Conservation (phyloP, 1,140 invertebrate species). For the Brachionus rubens region DNA sequence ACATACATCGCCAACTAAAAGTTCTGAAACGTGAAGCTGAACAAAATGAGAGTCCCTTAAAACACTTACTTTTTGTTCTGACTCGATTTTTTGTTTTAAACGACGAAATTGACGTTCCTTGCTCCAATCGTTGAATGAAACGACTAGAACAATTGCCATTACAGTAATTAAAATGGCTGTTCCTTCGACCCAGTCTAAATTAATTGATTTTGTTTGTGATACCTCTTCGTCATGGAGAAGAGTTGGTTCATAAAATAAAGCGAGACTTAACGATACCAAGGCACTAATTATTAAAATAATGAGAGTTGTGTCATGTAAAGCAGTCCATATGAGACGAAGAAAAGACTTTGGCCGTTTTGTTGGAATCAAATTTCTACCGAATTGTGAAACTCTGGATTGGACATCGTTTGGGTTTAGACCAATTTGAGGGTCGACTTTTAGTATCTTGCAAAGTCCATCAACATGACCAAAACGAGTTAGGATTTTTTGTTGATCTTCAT, state of each 20-base stretch:
- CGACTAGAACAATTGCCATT: slow-evolving; percentile 94
- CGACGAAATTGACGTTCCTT: slow-evolving; percentile 96
- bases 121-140: slow-evolving; percentile 97
- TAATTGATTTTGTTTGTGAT: not conserved
- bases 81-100: slow-evolving; percentile 94
- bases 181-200: slow-evolving; percentile 83
- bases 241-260: slow-evolving; percentile 53
- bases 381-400: slow-evolving; percentile 84
- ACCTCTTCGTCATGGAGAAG: not conserved
- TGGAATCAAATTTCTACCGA: slow-evolving; percentile 96
- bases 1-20: slow-evolving; percentile 97
- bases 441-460: slow-evolving; percentile 19
- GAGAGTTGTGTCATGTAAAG: slow-evolving; percentile 95
- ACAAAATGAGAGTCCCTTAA: slow-evolving; percentile 84
- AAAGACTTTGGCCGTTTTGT: slow-evolving; percentile 98
- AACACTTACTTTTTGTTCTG: slow-evolving; percentile 96
- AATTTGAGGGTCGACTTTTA: not conserved
- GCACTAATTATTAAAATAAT: slow-evolving; percentile 71
- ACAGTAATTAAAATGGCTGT: slow-evolving; percentile 94
- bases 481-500: slow-evolving; percentile 15
- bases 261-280: slow-evolving; percentile 59
- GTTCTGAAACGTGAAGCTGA: slow-evolving; percentile 90
- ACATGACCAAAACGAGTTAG: not conserved
- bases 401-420: slow-evolving; percentile 84
- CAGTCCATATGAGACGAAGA: slow-evolving; percentile 96